phyloP scores from a whole-genome alignment of 2,113 vertebrate genomes.

The Herpailurus yagouaroundi region DNA sequence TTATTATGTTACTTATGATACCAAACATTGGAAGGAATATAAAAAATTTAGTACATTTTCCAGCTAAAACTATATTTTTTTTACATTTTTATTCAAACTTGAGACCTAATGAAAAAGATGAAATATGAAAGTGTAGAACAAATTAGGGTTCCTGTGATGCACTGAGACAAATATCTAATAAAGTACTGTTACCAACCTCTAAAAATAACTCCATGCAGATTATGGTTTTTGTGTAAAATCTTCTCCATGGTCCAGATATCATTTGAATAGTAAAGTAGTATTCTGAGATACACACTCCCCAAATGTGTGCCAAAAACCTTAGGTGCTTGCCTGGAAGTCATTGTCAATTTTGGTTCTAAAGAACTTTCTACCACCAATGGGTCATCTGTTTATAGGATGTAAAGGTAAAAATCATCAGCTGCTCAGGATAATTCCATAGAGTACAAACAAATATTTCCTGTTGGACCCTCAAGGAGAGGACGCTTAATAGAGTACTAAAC shows the following conservation, averaged over 20 bases:
- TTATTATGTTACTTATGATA: neutral
- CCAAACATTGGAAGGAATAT: neutral
- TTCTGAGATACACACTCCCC: neutral
- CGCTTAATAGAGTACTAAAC: neutral
- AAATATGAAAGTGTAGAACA: neutral
- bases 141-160: neutral
- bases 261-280: neutral
- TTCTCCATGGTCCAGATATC: neutral
- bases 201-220: neutral
- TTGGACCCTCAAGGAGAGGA: neutral
- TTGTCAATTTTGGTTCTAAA: neutral
- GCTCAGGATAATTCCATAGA: neutral
- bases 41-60: neutral
- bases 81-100: neutral
- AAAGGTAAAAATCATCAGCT: neutral
- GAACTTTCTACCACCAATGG: neutral
- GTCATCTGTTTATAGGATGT: neutral
- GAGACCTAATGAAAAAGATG: neutral
- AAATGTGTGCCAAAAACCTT: neutral
- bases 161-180: neutral
- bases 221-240: neutral
- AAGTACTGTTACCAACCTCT: neutral
- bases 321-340: neutral
- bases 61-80: neutral
- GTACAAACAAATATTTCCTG: neutral